phyloP scores from a whole-genome alignment of 1,140 invertebrate species.

The Scaptomyza pallida region DNA sequence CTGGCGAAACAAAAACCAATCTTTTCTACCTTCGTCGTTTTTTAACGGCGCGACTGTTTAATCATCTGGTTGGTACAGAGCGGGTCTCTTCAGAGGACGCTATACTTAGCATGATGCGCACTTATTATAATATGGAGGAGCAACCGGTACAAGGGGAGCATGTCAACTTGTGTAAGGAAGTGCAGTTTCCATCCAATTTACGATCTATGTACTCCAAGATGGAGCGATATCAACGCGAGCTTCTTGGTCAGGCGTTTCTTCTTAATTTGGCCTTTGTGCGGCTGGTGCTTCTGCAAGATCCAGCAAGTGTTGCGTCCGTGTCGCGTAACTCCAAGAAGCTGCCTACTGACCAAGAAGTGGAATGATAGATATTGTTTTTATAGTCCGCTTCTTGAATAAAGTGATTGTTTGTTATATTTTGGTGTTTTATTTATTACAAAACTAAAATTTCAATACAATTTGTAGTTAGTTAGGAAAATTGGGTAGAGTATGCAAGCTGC shows the following conservation, averaged over 20 bases:
- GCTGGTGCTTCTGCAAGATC: constrained; percentile 65
- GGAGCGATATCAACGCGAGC: constrained; percentile 69
- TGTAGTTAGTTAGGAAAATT: neutral
- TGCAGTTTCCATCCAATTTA: constrained; percentile 59
- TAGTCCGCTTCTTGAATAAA: too few relatives aligned
- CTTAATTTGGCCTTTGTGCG: constrained; percentile 74
- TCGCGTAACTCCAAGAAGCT: constrained; percentile 42
- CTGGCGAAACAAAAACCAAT: constrained; percentile 38
- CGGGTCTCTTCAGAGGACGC: constrained; percentile 73
- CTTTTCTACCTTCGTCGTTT: constrained; percentile 70
- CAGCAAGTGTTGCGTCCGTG: constrained; percentile 50
- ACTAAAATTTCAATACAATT: neutral
- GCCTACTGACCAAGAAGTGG: constrained; percentile 15
- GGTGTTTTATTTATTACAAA: too few relatives aligned
- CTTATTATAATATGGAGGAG: constrained; percentile 46
- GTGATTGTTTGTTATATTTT: too few relatives aligned
- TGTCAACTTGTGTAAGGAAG: constrained; percentile 19
- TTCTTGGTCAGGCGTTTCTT: constrained; percentile 72
- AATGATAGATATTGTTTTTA: neutral
- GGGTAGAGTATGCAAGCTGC: constrained; percentile 18
- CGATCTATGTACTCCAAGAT: constrained; percentile 50
- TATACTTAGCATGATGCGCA: constrained; percentile 65
- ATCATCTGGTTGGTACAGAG: constrained; percentile 74
- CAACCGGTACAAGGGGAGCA: constrained; percentile 1
- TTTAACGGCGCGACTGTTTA: constrained; percentile 69